Conservation (phyloP, 2,888 invertebrate species). For the Apamea monoglypha region DNA sequence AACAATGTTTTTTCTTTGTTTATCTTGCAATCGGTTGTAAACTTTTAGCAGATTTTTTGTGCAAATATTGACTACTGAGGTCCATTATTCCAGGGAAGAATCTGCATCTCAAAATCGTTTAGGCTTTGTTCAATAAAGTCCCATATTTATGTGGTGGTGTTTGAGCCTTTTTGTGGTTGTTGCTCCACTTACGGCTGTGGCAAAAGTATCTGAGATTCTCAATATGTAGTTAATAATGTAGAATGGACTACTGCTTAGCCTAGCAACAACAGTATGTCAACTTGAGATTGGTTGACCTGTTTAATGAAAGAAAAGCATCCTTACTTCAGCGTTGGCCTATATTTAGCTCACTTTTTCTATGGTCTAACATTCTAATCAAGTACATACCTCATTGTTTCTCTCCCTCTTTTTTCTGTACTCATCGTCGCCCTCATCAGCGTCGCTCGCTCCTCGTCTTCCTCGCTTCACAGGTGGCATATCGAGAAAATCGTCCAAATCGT, state of each 20-base stretch:
- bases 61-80: too few species aligned
- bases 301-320: neutral
- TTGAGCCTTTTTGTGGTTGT: too few species aligned
- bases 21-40: too few species aligned
- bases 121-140: too few species aligned
- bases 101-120: too few species aligned
- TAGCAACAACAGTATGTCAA: neutral
- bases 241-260: neutral
- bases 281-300: neutral
- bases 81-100: too few species aligned
- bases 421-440: constrained; percentile 92
- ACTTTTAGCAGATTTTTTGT: too few species aligned
- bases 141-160: too few species aligned
- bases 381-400: constrained; percentile 93
- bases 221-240: neutral
- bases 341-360: neutral
- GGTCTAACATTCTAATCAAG: neutral
- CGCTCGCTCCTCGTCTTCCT: constrained; percentile 87
- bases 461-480: constrained; percentile 85
- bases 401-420: constrained; percentile 94
- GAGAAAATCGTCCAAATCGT: constrained; percentile 71
- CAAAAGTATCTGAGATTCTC: neutral
- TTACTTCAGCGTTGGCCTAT: neutral
- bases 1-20: too few species aligned
- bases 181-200: too few species aligned